Evolutionary conservation across 2,888 invertebrate species (phyloP).

Genomic region (Mythimna albipuncta): DNA sequence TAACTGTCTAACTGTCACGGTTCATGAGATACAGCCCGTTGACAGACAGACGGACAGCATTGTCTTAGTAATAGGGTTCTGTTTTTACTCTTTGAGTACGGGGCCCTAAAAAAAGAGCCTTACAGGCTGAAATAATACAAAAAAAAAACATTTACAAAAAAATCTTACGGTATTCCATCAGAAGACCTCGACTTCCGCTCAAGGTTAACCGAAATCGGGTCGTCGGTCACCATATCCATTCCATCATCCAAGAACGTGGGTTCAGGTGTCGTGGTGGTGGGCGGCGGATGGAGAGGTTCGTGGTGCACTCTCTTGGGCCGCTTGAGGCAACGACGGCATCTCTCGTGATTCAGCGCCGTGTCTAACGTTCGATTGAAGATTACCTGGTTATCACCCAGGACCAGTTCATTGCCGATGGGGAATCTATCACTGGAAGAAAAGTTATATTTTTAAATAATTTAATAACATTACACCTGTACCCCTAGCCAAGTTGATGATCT

Average conservation of each 20-base stretch:
- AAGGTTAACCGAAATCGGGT: neutral
- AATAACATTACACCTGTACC: too few relatives aligned
- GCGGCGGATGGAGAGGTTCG: slow-evolving; percentile 41
- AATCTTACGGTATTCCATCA: slow-evolving; percentile 61
- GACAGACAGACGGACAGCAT: too few relatives aligned
- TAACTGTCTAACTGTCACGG: too few relatives aligned
- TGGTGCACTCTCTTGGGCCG: slow-evolving; percentile 60
- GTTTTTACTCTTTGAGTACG: too few relatives aligned
- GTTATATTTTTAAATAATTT: neutral
- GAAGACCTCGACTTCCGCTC: slow-evolving; percentile 60
- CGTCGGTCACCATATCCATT: neutral
- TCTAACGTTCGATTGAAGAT: slow-evolving; percentile 68
- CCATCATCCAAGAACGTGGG: slow-evolving; percentile 5
- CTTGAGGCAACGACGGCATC: slow-evolving; percentile 73
- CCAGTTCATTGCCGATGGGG: slow-evolving; percentile 92
- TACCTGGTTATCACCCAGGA: slow-evolving; percentile 93
- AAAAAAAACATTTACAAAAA: neutral
- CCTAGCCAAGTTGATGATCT: too few relatives aligned
- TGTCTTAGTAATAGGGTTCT: too few relatives aligned
- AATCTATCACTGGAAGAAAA: slow-evolving; percentile 86
- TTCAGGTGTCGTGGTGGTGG: slow-evolving; percentile 39
- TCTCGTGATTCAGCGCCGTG: slow-evolving; percentile 57
- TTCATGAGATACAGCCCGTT: too few relatives aligned
- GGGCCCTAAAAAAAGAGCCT: too few relatives aligned
- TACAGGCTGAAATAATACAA: too few relatives aligned